These are phyloP conservation scores for Charaxes varanes DNA, from an alignment of 1,140 invertebrate species.

Conservation along the genomic window DNA sequence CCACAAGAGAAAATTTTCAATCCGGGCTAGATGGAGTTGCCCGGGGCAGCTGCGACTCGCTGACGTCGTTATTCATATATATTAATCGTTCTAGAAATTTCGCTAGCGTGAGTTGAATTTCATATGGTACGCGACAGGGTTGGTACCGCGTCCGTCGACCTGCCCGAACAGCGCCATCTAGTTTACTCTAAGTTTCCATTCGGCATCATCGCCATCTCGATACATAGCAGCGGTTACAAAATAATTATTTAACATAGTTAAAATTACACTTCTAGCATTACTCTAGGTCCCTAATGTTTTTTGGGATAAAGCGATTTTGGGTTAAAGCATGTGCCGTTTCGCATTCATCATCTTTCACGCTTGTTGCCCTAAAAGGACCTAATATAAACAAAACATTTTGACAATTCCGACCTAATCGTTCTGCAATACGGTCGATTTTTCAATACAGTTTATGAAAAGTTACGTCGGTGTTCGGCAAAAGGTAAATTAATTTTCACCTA, in stretches of 20 bases:
- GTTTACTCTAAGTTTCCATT: no score
- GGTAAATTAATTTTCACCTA: conserved; percentile 18
- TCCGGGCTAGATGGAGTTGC: no score
- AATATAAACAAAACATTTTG: not conserved
- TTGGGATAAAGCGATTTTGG: conserved; percentile 30
- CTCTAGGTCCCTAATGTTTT: conserved; percentile 18
- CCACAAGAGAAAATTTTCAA: no score
- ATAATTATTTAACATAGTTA: not conserved
- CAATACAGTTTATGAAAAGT: not conserved
- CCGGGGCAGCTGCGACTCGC: no score
- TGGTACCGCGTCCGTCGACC: no score
- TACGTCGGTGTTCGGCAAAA: conserved; percentile 7
- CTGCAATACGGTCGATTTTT: not conserved
- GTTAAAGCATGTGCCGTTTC: conserved; percentile 28
- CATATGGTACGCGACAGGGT: no score
- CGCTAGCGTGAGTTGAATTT: no score
- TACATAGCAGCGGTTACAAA: not conserved
- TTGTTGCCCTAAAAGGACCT: conserved; percentile 16
- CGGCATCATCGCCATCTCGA: no score
- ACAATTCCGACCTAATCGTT: not conserved
- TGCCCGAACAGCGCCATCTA: no score
- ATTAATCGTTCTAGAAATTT: no score
- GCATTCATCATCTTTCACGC: conserved; percentile 25
- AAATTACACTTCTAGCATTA: conserved; percentile 12
- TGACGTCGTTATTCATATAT: no score